These are phyloP conservation scores for Caerostris extrusa DNA, from an alignment of 1,140 invertebrate species.

Conservation along the genomic window DNA sequence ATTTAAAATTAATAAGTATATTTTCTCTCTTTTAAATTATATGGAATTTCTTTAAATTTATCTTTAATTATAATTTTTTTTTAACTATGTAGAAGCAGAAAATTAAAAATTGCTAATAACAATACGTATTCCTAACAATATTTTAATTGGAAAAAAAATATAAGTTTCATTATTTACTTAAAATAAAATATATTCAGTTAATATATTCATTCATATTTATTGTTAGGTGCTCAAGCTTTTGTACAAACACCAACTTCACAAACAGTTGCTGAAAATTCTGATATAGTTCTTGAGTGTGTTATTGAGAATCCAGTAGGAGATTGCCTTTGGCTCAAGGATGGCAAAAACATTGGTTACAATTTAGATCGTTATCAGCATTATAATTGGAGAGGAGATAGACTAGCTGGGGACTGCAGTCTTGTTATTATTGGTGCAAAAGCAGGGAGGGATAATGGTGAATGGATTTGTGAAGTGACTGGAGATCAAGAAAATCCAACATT, in stretches of 20 bases:
- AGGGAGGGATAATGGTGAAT: constrained; percentile 76
- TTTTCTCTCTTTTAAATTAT: no score
- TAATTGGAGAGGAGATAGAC: constrained; percentile 55
- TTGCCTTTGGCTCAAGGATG: constrained; percentile 78
- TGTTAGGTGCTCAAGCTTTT: constrained; percentile 68
- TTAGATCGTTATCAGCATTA: constrained; percentile 64
- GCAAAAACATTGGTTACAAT: constrained; percentile 75
- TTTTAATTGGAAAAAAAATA: no score
- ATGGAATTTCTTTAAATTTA: no score
- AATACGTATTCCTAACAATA: no score
- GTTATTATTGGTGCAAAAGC: constrained; percentile 34
- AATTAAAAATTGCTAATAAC: no score
- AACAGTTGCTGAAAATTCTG: constrained; percentile 51
- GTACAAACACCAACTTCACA: constrained; percentile 65
- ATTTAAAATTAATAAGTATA: no score
- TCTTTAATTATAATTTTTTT: no score
- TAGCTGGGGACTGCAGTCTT: constrained; percentile 77
- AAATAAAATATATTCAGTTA: neutral
- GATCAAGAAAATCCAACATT: constrained; percentile 68
- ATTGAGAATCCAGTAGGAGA: constrained; percentile 73
- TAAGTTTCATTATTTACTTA: neutral
- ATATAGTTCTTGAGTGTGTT: constrained; percentile 76
- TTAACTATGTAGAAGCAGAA: no score
- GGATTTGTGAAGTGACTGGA: constrained; percentile 78
- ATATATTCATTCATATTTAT: neutral